Conservation (phyloP, 2,113 vertebrate genomes). For the Embiotoca jacksoni region DNA sequence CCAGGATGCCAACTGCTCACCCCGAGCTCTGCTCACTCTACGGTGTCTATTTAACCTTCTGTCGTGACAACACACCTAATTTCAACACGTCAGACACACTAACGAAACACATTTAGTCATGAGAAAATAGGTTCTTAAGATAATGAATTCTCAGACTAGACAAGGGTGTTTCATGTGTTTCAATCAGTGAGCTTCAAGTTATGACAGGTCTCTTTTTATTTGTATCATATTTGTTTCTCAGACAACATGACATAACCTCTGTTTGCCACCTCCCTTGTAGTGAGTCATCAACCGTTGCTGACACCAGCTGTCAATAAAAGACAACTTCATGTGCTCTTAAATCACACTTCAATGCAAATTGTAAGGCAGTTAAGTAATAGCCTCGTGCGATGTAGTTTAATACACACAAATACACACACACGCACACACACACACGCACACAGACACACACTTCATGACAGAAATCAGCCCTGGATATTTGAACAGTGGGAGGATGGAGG, state of each 20-base stretch:
- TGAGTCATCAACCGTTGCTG: constrained; percentile 40
- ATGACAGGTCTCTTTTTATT: constrained; percentile 49
- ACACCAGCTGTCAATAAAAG: constrained; percentile 34
- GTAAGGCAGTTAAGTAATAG: constrained; percentile 3
- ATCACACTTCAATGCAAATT: constrained; percentile 35
- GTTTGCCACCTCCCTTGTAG: constrained; percentile 1
- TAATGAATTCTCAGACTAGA: constrained; percentile 34
- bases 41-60: constrained; percentile 36
- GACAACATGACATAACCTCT: constrained; percentile 26
- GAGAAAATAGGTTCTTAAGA: not conserved
- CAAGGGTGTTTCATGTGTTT: constrained; percentile 42
- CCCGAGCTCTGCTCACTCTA: constrained; percentile 42
- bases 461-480: constrained; percentile 63
- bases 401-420: not conserved
- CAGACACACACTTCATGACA: constrained; percentile 3
- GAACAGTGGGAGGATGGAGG: constrained; percentile 69
- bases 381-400: constrained; percentile 24
- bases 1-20: constrained; percentile 75
- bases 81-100: constrained; percentile 46
- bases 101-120: constrained; percentile 69
- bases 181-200: constrained; percentile 48
- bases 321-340: constrained; percentile 21
- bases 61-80: constrained; percentile 24
- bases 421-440: not conserved
- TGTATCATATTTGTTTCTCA: constrained; percentile 40